Evolutionary conservation across 2,797 vertebrate species (phyloP).

Genomic region (Smutsia gigantea): DNA sequence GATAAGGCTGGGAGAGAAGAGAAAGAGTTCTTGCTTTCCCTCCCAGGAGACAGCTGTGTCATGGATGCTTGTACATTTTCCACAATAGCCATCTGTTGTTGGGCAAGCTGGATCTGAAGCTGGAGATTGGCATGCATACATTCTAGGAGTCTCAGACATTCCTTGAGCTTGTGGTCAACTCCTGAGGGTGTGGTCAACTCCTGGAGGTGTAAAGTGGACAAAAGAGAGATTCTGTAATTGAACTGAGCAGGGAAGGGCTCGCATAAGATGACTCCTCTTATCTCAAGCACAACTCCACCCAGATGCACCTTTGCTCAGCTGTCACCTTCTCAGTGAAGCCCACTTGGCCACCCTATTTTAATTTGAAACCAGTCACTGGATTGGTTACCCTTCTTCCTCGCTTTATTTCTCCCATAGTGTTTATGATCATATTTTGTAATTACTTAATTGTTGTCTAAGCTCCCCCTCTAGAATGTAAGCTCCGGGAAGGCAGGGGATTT

Average conservation of each 20-base stretch:
- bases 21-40: constrained; percentile 19
- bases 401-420: neutral
- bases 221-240: neutral
- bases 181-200: constrained; percentile 1
- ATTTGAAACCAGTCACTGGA: neutral
- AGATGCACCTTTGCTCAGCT: neutral
- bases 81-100: constrained; percentile 71
- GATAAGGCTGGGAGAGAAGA: constrained; percentile 13
- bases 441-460: neutral
- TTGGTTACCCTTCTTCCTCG: neutral
- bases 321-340: neutral
- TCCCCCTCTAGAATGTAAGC: neutral
- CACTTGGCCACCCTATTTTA: neutral
- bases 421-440: neutral
- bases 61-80: constrained; percentile 74
- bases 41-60: constrained; percentile 16
- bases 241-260: neutral
- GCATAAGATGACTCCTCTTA: neutral
- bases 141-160: constrained; percentile 71
- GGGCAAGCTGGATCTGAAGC: constrained; percentile 72
- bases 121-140: constrained; percentile 74
- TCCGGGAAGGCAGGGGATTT: neutral
- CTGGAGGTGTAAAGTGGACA: neutral
- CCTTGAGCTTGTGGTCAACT: constrained; percentile 63
- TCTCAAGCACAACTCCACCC: neutral